Percentiles rank a stretch among this genome's conserved stretches.
Conservation (phyloP, 2,888 invertebrate species). For the Cataglyphis altisquamis region DNA sequence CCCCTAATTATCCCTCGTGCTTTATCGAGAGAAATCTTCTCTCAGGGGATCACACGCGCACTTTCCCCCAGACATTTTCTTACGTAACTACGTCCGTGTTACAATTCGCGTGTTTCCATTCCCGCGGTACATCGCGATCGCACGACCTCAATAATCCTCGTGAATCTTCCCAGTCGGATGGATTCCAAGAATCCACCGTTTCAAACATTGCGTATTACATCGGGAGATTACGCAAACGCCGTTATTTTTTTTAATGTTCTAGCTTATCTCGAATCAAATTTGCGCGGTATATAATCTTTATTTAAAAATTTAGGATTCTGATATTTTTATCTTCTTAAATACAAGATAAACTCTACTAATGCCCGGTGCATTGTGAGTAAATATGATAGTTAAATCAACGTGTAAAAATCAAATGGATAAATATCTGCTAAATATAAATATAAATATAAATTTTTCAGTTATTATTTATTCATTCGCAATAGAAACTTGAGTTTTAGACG, state of each 20-base stretch:
- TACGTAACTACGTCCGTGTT: conserved; percentile 41
- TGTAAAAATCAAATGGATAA: background rate
- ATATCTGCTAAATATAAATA: background rate
- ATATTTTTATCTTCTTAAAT: background rate
- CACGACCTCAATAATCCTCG: conserved; percentile 54
- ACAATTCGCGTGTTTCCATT: conserved; percentile 47
- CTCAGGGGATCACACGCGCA: conserved; percentile 6
- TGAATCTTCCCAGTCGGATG: conserved; percentile 26
- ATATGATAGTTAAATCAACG: background rate
- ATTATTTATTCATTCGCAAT: background rate
- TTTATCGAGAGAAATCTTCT: conserved; percentile 32
- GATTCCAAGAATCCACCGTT: conserved; percentile 21
- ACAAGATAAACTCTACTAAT: background rate
- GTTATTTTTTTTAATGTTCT: background rate
- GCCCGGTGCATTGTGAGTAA: background rate
- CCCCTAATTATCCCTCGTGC: conserved; percentile 29
- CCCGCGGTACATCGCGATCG: conserved; percentile 37
- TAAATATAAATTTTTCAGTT: background rate
- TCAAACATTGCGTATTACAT: conserved; percentile 6
- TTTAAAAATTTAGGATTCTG: background rate
- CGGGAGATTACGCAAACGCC: background rate
- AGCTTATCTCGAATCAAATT: background rate
- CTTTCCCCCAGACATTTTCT: conserved; percentile 41
- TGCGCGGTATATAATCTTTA: background rate
- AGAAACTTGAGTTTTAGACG: background rate